A percentile compares a stretch with the other conserved stretches of the same genome.
These are phyloP conservation scores for Labeo catla DNA, from an alignment of 2,113 vertebrate genomes.

Conservation along the genomic window DNA sequence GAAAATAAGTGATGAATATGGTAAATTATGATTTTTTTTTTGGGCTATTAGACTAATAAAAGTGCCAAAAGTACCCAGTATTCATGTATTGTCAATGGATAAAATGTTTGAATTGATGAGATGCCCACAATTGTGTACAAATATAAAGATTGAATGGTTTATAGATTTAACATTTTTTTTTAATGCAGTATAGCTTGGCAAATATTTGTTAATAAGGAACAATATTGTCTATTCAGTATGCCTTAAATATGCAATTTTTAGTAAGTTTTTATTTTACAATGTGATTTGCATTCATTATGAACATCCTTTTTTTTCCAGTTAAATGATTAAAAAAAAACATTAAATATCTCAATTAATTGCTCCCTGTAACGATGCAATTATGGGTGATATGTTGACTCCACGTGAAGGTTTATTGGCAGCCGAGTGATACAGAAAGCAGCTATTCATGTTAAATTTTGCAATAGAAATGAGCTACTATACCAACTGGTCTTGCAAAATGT, in stretches of 20 bases:
- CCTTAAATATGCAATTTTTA: no score
- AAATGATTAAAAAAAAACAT: neutral
- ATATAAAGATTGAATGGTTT: neutral
- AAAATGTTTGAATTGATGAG: neutral
- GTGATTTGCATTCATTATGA: neutral
- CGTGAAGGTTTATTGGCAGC: neutral
- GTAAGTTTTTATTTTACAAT: neutral
- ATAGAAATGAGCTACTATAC: neutral
- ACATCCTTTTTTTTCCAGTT: neutral
- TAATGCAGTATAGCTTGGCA: no score
- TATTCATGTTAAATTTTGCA: neutral
- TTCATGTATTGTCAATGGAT: neutral
- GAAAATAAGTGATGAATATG: neutral
- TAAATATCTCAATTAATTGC: neutral
- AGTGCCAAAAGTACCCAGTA: neutral
- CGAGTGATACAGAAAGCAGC: neutral
- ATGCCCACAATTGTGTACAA: neutral
- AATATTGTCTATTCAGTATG: neutral
- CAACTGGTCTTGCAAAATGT: neutral
- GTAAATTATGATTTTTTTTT: neutral
- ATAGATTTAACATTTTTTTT: neutral
- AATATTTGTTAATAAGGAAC: neutral
- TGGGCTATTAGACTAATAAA: neutral
- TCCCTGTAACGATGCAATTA: neutral
- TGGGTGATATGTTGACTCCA: neutral